phyloP scores from a whole-genome alignment of 2,113 vertebrate genomes.

The Cololabis saira region DNA sequence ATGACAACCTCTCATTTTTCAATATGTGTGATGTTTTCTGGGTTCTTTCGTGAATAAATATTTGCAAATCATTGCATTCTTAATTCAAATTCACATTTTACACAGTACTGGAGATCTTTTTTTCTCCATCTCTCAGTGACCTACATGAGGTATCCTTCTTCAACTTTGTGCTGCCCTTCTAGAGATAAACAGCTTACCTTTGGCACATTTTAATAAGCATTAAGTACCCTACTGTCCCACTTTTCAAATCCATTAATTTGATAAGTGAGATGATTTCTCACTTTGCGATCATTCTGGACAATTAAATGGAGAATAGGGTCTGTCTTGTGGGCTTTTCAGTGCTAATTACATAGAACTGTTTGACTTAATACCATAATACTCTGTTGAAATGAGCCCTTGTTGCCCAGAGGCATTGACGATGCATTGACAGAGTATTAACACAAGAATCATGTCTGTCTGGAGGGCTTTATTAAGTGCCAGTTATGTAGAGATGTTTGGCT shows the following conservation, averaged over 20 bases:
- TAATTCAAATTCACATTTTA: too few species aligned
- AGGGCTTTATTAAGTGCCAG: constrained; percentile 67
- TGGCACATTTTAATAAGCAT: constrained; percentile 71
- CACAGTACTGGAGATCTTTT: too few species aligned
- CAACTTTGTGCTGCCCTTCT: constrained; percentile 32
- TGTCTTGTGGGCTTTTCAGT: constrained; percentile 69
- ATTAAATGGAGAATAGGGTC: constrained; percentile 73
- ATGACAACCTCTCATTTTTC: too few species aligned
- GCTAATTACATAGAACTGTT: constrained; percentile 73
- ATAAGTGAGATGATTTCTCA: constrained; percentile 76
- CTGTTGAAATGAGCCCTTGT: constrained; percentile 59
- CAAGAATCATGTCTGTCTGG: constrained; percentile 62
- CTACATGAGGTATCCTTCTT: constrained; percentile 29
- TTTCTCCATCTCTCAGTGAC: too few species aligned
- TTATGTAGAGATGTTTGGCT: constrained; percentile 68
- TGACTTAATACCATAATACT: constrained; percentile 56
- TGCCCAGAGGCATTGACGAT: constrained; percentile 16
- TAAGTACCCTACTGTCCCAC: constrained; percentile 63
- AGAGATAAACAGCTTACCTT: constrained; percentile 80
- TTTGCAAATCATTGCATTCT: too few species aligned
- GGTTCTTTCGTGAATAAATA: too few species aligned
- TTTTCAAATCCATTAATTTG: constrained; percentile 76
- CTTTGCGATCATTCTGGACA: constrained; percentile 79
- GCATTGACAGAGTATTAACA: constrained; percentile 19
- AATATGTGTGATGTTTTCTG: too few species aligned